These are phyloP conservation scores for Aphidius ervi DNA, from an alignment of 1,140 invertebrate genomes.

Conservation along the genomic window DNA sequence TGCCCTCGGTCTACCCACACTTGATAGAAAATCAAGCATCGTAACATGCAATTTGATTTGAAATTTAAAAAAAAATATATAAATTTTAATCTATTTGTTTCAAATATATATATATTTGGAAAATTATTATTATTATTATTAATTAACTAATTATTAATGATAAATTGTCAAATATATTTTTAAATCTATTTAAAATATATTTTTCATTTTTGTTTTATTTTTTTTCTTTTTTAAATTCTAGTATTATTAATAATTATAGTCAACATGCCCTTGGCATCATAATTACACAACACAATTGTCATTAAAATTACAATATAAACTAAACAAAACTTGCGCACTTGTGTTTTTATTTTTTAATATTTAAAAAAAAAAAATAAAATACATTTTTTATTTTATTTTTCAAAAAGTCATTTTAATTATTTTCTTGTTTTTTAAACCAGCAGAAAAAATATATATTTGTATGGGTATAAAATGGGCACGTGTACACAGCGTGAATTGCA, in stretches of 20 bases:
- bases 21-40: conserved; percentile 17
- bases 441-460: not conserved
- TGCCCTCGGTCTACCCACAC: conserved; percentile 21
- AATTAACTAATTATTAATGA: too few relatives aligned
- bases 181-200: too few relatives aligned
- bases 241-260: not conserved
- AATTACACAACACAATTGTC: conserved; percentile 16
- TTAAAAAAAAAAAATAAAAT: not conserved
- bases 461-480: not conserved
- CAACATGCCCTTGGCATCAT: conserved; percentile 8
- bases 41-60: too few relatives aligned
- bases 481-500: conserved; percentile 1
- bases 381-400: too few relatives aligned
- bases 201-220: too few relatives aligned
- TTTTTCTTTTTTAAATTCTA: not conserved
- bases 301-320: conserved; percentile 15
- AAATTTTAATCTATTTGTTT: too few relatives aligned
- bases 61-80: too few relatives aligned
- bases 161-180: too few relatives aligned
- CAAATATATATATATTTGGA: too few relatives aligned
- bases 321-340: conserved; percentile 3
- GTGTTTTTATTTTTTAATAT: not conserved
- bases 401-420: not conserved
- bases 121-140: too few relatives aligned
- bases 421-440: not conserved